Percentiles rank a stretch among this genome's conserved stretches.
These are phyloP conservation scores for Cephalophus harveyi DNA, from an alignment of 2,113 vertebrate species.

Conservation along the genomic window DNA sequence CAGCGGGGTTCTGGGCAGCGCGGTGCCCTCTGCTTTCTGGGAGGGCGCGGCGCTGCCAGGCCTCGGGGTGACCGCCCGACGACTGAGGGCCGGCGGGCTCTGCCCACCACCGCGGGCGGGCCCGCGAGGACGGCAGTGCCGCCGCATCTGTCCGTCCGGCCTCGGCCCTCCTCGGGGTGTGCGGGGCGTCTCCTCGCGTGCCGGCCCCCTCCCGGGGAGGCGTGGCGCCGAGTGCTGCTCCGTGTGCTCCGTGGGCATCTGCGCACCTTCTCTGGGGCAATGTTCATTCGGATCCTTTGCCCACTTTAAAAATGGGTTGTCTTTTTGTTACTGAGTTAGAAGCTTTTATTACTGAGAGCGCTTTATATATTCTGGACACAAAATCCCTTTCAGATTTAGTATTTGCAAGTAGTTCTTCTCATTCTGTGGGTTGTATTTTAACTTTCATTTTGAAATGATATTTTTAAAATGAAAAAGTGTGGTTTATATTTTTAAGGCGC, in stretches of 20 bases:
- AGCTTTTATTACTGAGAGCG: background rate
- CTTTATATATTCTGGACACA: background rate
- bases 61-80: fast-evolving
- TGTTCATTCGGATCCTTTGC: background rate
- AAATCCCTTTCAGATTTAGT: background rate
- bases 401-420: background rate
- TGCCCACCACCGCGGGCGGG: fast-evolving
- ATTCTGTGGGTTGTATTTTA: background rate
- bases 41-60: fast-evolving
- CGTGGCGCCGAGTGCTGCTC: fast-evolving
- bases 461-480: background rate
- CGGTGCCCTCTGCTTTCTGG: fast-evolving
- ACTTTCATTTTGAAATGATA: background rate
- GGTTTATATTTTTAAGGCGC: background rate
- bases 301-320: background rate
- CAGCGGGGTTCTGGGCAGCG: background rate
- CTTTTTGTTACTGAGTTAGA: background rate
- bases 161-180: fast-evolving
- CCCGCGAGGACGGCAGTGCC: fast-evolving
- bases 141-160: fast-evolving
- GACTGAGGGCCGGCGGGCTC: fast-evolving
- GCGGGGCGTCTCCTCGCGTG: fast-evolving
- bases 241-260: fast-evolving
- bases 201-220: fast-evolving
- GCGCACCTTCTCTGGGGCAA: background rate